Evolutionary conservation across 2,113 vertebrate genomes (phyloP).

Genomic region (Notiomystis cincta): DNA sequence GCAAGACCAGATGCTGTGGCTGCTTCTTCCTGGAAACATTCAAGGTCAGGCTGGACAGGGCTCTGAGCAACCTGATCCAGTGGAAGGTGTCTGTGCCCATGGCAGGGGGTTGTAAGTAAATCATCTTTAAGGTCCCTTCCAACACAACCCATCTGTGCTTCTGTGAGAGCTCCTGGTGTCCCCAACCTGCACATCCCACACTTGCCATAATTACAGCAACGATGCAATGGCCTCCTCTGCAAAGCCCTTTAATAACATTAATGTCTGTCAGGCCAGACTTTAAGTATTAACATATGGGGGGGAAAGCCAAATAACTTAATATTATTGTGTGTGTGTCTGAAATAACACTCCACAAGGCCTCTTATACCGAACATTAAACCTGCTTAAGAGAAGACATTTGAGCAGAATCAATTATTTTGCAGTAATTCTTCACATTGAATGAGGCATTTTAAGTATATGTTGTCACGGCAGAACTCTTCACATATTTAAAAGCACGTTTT

Average conservation of each 20-base stretch:
- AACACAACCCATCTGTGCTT: background rate
- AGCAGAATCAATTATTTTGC: constrained; percentile 33
- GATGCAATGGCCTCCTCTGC: background rate
- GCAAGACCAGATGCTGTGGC: background rate
- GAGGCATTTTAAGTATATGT: background rate
- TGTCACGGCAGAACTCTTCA: background rate
- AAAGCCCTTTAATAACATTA: background rate
- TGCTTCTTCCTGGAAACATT: background rate
- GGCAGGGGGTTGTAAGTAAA: background rate
- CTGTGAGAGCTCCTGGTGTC: background rate
- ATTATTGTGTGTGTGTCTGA: background rate
- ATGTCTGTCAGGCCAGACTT: background rate
- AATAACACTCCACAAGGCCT: constrained; percentile 19
- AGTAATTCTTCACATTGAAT: background rate
- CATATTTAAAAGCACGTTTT: background rate
- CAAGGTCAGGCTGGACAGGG: background rate
- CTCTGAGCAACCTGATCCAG: background rate
- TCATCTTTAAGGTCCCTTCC: background rate
- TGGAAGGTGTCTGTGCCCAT: background rate
- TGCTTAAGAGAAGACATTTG: constrained; percentile 4
- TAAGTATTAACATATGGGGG: background rate
- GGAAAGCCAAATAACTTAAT: constrained; percentile 25
- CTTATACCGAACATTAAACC: background rate
- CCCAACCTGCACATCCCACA: background rate
- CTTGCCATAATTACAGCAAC: background rate